These are phyloP conservation scores for Eurytemora carolleeae DNA, from an alignment of 1,140 invertebrate genomes.

Conservation along the genomic window DNA sequence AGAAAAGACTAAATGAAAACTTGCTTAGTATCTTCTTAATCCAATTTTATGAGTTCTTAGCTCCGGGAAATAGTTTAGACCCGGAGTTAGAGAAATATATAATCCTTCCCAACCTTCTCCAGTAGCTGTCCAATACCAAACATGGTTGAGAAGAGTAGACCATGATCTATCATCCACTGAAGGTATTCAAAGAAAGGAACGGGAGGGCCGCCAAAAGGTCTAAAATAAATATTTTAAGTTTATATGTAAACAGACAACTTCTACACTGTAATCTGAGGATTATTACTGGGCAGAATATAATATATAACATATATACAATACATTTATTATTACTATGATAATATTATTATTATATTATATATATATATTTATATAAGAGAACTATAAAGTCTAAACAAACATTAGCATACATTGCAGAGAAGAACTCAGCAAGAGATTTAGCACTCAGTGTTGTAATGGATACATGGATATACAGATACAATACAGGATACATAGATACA, in stretches of 20 bases:
- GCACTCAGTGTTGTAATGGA: too few relatives aligned
- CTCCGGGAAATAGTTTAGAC: too few relatives aligned
- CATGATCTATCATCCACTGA: slow-evolving; percentile 1
- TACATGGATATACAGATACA: too few relatives aligned
- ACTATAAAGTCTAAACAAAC: not conserved
- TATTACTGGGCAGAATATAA: not conserved
- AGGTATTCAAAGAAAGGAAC: not conserved
- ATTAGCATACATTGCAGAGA: not conserved
- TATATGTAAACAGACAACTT: not conserved
- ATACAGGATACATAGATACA: too few relatives aligned
- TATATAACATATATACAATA: not conserved
- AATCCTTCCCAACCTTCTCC: too few relatives aligned
- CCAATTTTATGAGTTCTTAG: too few relatives aligned
- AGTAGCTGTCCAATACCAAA: slow-evolving; percentile 2
- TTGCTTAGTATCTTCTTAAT: too few relatives aligned
- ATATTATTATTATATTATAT: not conserved
- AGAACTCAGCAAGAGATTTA: too few relatives aligned
- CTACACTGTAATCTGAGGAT: not conserved
- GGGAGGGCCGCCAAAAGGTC: not conserved
- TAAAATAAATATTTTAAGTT: not conserved
- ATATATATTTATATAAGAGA: not conserved
- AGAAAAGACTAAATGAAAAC: too few relatives aligned
- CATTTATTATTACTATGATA: not conserved
- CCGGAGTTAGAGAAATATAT: too few relatives aligned
- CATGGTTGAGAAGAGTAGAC: not conserved